These are phyloP conservation scores for Lepidurus arcticus DNA, from an alignment of 1,140 invertebrate genomes.

Conservation along the genomic window DNA sequence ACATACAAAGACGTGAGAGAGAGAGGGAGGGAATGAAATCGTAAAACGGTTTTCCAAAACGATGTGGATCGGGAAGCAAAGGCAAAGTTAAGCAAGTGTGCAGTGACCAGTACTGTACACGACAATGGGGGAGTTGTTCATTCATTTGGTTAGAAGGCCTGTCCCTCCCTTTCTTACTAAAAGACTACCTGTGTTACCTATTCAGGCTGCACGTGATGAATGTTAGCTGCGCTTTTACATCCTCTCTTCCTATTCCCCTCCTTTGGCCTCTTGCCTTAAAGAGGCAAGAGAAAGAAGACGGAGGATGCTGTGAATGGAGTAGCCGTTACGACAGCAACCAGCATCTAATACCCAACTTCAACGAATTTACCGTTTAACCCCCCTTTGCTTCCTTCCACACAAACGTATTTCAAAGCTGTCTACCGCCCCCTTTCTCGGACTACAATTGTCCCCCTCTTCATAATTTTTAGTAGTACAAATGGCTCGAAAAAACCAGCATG, in stretches of 20 bases:
- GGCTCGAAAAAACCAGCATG: not conserved
- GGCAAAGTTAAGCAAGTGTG: not conserved
- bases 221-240: not conserved
- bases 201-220: conserved; percentile 18
- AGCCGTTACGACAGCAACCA: not conserved
- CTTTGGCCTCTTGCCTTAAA: not conserved
- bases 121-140: conserved; percentile 1
- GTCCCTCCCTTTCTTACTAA: conserved; percentile 4
- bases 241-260: not conserved
- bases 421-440: not conserved
- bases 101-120: not conserved
- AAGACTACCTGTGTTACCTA: conserved; percentile 10
- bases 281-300: not conserved
- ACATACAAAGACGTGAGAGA: not conserved
- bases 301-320: conserved; percentile 5
- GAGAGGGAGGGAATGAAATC: not conserved
- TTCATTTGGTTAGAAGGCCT: conserved; percentile 10
- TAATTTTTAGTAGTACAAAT: not conserved
- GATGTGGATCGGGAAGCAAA: not conserved
- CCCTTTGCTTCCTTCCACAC: not conserved
- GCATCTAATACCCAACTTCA: not conserved
- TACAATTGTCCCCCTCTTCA: not conserved
- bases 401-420: not conserved
- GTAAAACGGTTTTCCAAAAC: not conserved
- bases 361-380: not conserved